These are phyloP conservation scores for Melanotaenia maccullochi DNA, from an alignment of 2,797 vertebrate genomes.

Conservation along the genomic window DNA sequence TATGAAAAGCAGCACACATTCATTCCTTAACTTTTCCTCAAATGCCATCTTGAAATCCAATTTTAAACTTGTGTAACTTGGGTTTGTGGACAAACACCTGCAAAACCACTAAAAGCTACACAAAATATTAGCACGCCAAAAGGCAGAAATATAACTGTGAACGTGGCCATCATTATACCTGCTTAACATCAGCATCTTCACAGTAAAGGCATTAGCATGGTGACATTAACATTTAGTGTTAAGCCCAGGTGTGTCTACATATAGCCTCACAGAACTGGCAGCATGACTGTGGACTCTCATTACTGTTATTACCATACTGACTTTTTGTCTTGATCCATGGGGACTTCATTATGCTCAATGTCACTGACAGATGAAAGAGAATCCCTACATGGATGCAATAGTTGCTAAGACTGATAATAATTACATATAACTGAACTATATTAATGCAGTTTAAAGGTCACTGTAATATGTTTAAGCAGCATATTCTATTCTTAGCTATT, in stretches of 20 bases:
- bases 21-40: not conserved
- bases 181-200: not conserved
- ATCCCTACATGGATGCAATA: not conserved
- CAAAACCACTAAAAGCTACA: not conserved
- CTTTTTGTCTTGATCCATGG: not conserved
- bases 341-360: not conserved
- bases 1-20: conserved; percentile 8
- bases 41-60: conserved; percentile 7
- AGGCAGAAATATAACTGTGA: not conserved
- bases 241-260: not conserved
- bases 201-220: not conserved
- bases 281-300: not conserved
- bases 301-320: not conserved
- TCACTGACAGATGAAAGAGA: not conserved
- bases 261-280: not conserved
- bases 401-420: not conserved
- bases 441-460: conserved; percentile 15
- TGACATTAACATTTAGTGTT: not conserved
- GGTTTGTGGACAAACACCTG: not conserved
- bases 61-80: not conserved
- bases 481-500: conserved; percentile 24
- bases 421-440: conserved; percentile 1
- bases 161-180: not conserved
- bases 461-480: not conserved
- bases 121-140: conserved; percentile 6